A percentile compares a stretch with the other conserved stretches of the same genome.
Conservation (phyloP, 2,888 invertebrate species). For the Troides aeacus region DNA sequence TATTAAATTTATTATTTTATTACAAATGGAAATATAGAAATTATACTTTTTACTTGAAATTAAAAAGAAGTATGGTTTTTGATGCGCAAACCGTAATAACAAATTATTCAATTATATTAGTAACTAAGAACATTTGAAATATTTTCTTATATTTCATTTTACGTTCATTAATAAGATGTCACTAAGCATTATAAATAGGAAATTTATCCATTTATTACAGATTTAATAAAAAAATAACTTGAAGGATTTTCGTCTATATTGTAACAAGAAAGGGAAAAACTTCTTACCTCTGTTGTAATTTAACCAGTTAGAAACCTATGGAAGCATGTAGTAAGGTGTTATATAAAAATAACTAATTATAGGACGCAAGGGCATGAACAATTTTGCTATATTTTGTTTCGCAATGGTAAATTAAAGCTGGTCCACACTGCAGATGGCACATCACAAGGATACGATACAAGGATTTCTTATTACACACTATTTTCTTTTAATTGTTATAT, state of each 20-base stretch:
- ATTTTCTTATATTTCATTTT: too few relatives aligned
- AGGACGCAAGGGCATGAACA: conserved; percentile 47
- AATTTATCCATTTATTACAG: too few relatives aligned
- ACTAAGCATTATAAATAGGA: too few relatives aligned
- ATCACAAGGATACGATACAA: conserved; percentile 47
- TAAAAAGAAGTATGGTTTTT: too few relatives aligned
- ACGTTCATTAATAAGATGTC: too few relatives aligned
- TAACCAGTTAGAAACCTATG: conserved; percentile 43
- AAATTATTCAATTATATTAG: too few relatives aligned
- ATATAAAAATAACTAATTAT: conserved; percentile 53
- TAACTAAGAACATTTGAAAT: too few relatives aligned
- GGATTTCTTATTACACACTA: conserved; percentile 15
- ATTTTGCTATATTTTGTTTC: conserved; percentile 35
- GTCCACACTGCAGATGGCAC: conserved; percentile 46
- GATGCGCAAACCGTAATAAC: too few relatives aligned
- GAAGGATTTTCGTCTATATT: background rate
- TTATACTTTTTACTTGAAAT: too few relatives aligned
- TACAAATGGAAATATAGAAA: too few relatives aligned
- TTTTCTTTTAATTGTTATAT: conserved; percentile 12
- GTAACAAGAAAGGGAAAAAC: conserved; percentile 14
- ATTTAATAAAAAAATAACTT: too few relatives aligned
- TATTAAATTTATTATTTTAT: too few relatives aligned
- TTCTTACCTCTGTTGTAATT: conserved; percentile 53
- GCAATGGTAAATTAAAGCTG: conserved; percentile 29
- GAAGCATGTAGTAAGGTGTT: conserved; percentile 55